Base-by-base conservation (phyloP, 2,888 invertebrate genomes). In the Stenodera caucasica region DNA sequence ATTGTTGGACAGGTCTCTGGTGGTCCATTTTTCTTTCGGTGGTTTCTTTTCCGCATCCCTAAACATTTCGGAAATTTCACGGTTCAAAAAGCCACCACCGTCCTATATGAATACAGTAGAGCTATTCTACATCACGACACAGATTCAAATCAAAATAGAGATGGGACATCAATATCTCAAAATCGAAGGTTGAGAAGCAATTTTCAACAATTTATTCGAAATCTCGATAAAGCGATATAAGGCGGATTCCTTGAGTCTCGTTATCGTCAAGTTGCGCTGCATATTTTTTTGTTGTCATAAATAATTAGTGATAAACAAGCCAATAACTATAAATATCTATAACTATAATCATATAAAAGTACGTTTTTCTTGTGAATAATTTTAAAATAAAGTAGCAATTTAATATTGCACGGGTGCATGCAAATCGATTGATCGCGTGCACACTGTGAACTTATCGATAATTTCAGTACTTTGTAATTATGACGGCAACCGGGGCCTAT, bases 371-470 rank as follows among this genome's bases (percentile, higher is more conserved):
- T 29, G 12, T 54, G 54, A 54, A 54, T 54, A 54, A 54, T 54
- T 54, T 54, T 40, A 9, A 49, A 68, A 72, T 70, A 68, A 70
- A 72, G 71, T 73, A 71, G 70, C 71, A 72, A 72, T 73, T 74
- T 74, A 72, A 71, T 68, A 72, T 72, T 73, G 74, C 74, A 74
- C 70, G 72, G 15, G 49, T 49, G 30, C 55, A 55, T 55, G 55
- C 55, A 55, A 55, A 55, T 55, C 55, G 55, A 55, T 55, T 40
- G 55, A 45, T 55, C 55, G 55, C 55, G 55, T 55, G 55, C 40
- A 45, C 30, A 32, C 21, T 55, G 23, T 45, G 11, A 32, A 26
- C 5, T 4, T 5, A 51, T 35, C 57, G 57, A 57, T 57, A 23
- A 37, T 32, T 57, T 35, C 50, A 35, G 23, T 45, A 11, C 55